Conservation (phyloP, 2,797 vertebrate genomes). For the Hylomyscus alleni region DNA sequence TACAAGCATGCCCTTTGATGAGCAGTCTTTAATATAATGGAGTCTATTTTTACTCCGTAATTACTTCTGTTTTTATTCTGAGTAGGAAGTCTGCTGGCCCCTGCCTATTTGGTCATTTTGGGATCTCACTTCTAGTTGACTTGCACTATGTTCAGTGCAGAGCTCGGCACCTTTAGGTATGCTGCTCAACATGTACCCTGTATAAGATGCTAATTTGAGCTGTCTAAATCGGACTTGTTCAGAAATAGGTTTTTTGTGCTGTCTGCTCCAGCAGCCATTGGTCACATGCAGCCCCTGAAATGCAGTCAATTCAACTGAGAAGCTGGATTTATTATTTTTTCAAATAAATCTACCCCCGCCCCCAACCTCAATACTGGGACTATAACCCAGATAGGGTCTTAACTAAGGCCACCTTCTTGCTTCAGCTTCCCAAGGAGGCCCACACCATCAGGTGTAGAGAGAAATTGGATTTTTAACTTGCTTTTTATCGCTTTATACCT, state of each 20-base stretch:
- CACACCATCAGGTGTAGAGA: background rate
- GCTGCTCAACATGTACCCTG: no score
- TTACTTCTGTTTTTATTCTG: background rate
- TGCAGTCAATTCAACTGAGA: background rate
- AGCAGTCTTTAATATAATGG: conserved; percentile 24
- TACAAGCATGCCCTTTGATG: background rate
- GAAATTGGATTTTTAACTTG: background rate
- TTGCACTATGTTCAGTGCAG: background rate
- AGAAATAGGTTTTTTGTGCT: background rate
- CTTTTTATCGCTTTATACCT: conserved; percentile 29
- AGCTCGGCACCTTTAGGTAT: background rate
- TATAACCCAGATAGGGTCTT: background rate
- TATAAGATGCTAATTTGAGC: background rate
- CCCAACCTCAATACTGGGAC: no score
- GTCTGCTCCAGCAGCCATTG: background rate
- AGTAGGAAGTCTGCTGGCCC: background rate
- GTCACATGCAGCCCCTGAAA: background rate
- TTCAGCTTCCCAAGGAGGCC: background rate
- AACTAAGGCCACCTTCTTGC: background rate
- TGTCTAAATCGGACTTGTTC: background rate
- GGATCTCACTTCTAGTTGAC: background rate
- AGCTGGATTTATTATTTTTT: background rate
- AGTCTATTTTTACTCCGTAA: background rate
- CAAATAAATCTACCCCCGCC: background rate
- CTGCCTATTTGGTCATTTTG: background rate